These are phyloP conservation scores for Eupithecia subfuscata DNA, from an alignment of 2,888 invertebrate species.

Conservation along the genomic window DNA sequence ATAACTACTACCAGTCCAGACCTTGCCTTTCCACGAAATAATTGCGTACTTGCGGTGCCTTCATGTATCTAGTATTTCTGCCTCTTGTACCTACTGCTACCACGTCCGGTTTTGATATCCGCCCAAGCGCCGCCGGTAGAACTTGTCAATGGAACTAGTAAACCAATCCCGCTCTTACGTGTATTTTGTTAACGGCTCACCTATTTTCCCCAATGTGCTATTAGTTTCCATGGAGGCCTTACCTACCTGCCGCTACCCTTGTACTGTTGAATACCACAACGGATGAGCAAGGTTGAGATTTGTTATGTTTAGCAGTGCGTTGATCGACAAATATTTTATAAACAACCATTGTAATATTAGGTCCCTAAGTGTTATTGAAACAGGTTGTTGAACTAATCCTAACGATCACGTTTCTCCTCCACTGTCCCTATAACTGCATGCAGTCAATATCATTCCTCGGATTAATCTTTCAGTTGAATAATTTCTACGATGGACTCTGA, in stretches of 20 bases:
- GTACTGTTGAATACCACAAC: neutral
- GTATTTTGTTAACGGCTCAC: neutral
- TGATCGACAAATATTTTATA: slow-evolving; percentile 37
- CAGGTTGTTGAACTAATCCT: slow-evolving; percentile 32
- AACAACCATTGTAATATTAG: slow-evolving; percentile 36
- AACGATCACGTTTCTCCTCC: slow-evolving; percentile 27
- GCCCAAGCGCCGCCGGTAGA: neutral
- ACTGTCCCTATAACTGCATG: neutral
- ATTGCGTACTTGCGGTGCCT: neutral
- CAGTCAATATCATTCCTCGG: neutral
- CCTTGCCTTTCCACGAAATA: neutral
- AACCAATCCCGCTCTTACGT: neutral
- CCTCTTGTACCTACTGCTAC: neutral
- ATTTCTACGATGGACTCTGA: neutral
- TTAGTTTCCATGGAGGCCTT: neutral
- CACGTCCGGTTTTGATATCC: neutral
- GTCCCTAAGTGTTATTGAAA: slow-evolving; percentile 32
- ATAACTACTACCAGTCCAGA: neutral
- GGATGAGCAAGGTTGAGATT: neutral
- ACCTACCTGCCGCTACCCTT: neutral
- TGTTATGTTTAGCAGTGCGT: slow-evolving; percentile 21
- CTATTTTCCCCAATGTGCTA: neutral
- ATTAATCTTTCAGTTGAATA: neutral
- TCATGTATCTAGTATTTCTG: neutral
- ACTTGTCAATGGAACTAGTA: neutral